These are phyloP conservation scores for Spatulosminthurus flaviceps DNA, from an alignment of 2,888 invertebrate genomes.

Conservation along the genomic window DNA sequence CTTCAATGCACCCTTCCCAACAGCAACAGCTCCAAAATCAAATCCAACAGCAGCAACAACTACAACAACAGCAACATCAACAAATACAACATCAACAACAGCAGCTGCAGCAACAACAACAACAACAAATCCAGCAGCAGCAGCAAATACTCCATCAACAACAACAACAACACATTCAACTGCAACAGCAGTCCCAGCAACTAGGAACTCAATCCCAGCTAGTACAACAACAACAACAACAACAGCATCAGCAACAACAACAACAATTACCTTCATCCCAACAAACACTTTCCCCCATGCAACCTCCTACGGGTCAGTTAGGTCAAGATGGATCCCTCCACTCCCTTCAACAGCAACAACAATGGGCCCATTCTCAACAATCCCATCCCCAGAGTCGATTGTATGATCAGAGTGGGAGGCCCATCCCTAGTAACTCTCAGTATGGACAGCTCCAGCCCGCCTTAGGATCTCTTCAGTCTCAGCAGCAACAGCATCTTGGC, in stretches of 20 bases:
- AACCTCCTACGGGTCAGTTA: conserved; percentile 32
- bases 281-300: conserved; percentile 45
- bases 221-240: conserved; percentile 51
- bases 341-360: conserved; percentile 46
- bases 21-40: conserved; percentile 40
- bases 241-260: conserved; percentile 42
- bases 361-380: conserved; percentile 44
- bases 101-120: conserved; percentile 27
- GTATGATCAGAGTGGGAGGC: conserved; percentile 47
- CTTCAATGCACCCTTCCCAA: conserved; percentile 11
- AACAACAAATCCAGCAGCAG: conserved; percentile 40
- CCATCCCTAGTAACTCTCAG: conserved; percentile 35
- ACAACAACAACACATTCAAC: conserved; percentile 40
- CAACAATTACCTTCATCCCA: too few relatives aligned
- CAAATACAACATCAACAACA: conserved; percentile 49
- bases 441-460: conserved; percentile 36
- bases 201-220: conserved; percentile 34
- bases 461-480: conserved; percentile 47
- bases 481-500: conserved; percentile 45
- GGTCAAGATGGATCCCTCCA: conserved; percentile 32
- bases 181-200: conserved; percentile 28
- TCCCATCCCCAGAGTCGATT: conserved; percentile 48
- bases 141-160: conserved; percentile 48
- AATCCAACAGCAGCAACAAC: conserved; percentile 45
- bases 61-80: conserved; percentile 38